phyloP scores from a whole-genome alignment of 2,113 vertebrate genomes.

The Macquaria australasica region DNA sequence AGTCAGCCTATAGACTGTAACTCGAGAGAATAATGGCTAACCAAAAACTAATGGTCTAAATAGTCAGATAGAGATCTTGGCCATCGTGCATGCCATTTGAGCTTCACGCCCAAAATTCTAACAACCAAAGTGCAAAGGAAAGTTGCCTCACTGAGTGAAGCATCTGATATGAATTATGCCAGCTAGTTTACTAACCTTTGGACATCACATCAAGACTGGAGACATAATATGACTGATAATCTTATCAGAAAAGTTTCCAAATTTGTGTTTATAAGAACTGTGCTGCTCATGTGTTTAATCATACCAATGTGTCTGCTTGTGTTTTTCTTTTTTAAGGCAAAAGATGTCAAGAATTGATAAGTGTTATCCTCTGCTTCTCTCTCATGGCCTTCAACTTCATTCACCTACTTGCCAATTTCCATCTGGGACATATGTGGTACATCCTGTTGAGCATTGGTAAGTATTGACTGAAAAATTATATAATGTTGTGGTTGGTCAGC shows the following conservation, averaged over 20 bases:
- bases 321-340: constrained; percentile 85
- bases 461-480: background rate
- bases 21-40: background rate
- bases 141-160: background rate
- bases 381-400: constrained; percentile 93
- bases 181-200: constrained; percentile 16
- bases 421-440: constrained; percentile 88
- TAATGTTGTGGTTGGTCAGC: background rate
- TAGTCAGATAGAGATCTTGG: constrained; percentile 12
- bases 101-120: constrained; percentile 10
- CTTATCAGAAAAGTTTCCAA: background rate
- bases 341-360: constrained; percentile 95
- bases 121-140: background rate
- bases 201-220: background rate
- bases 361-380: constrained; percentile 93
- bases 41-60: background rate
- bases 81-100: background rate
- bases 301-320: background rate
- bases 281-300: background rate
- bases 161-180: background rate
- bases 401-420: constrained; percentile 92
- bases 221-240: background rate
- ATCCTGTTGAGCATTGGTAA: constrained; percentile 91
- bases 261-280: background rate
- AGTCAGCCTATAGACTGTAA: constrained; percentile 2